Evolutionary conservation across 30 jellyfish, hydroid and myxozoan species (phyloP), one percentile per base, ranked within the genome.

Genomic region (Chironex yamaguchii): DNA sequence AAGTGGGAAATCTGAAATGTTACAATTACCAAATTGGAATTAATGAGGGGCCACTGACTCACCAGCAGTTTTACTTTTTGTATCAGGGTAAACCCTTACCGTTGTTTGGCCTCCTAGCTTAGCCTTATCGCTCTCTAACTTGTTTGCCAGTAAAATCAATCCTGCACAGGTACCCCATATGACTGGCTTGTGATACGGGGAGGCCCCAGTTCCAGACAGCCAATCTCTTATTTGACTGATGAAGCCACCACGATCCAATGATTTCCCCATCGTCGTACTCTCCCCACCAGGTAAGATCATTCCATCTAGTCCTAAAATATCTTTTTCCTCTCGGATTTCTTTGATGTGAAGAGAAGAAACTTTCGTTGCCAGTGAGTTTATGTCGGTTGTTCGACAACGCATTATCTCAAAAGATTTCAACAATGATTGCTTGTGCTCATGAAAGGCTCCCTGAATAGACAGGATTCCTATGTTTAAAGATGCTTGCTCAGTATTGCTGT

Each of bases 161-260:
- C 99, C 99, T 3, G 97, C 96, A 73, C 99, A 94, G 3, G 99
- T 94, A 4, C 99, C 99, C 97, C 97, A 84, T 2, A 94, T 92
- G 62, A 94, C 72, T 0, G 96, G 96, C 52, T 62, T 93, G 36
- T 62, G 13, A 27, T 34, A 20, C 9, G 35, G 29, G 17, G 17
- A 26, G 22, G 84, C 1, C 23, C 36, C 14, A 2, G 34, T 52
- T 11, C 62, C 89, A 51, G 52, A 12, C 85, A 94, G 89, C 92
- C 91, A 89, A 4, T 58, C 17, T 67, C 62, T 89, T 4, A 94
- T 32, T 6, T 75, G 70, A 4, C 79, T 91, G 12, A 89, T 91
- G 26, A 94, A 84, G 23, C 90, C 97, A 49, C 89, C 42, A 30
- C 48, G 54, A 29, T 71, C 74, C 28, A 94, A 52, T 0, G 88